Evolutionary conservation across 1,140 invertebrate genomes (phyloP), one percentile per base, ranked within the genome.

Genomic region (Episyrphus balteatus): DNA sequence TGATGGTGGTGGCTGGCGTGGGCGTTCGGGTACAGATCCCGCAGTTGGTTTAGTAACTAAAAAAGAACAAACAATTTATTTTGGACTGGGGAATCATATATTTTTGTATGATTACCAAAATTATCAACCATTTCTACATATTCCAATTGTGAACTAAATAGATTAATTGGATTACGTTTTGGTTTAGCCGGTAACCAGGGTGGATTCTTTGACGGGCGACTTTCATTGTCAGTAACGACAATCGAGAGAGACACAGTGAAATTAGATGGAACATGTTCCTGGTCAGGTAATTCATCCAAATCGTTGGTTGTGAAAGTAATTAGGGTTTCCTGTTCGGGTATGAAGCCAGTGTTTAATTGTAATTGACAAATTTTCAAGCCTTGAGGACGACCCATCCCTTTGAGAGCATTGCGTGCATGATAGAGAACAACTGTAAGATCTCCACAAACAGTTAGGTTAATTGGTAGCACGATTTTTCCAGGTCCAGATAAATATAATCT

Each of bases 291-390:
- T 51, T 86, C 83, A 69, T 92, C 88, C 48, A 91, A 71, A 59
- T 91, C 86, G 50, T 75, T 76, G 52, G 82, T 86, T 21, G 77
- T 78, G 53, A 88, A 90, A 34, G 75, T 81, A 18, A 93, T 68
- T 31, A 76, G 75, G 42, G 80, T 84, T 53, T 86, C 82, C 50
- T 80, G 80, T 50, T 81, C 75, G 2, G 78, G 72, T 34, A 93
- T 79, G 60, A 88, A 93, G 21, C 90, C 91, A 15, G 90, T 89
- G 62, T 93, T 85, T 55, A 95, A 85, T 70, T 91, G 85, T 2
- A 94, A 61, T 48, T 91, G 83, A 21, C 89, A 83, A 52, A 95
- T 90, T 66, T 88, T 90, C 48, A 93, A 85, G 7, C 88, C 85
- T 18, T 86, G 87, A 10, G 84, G 75, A 57, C 86, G 83, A 37